Base-by-base conservation (phyloP, 2,888 invertebrate genomes). In the Eupelmus urozonus region DNA sequence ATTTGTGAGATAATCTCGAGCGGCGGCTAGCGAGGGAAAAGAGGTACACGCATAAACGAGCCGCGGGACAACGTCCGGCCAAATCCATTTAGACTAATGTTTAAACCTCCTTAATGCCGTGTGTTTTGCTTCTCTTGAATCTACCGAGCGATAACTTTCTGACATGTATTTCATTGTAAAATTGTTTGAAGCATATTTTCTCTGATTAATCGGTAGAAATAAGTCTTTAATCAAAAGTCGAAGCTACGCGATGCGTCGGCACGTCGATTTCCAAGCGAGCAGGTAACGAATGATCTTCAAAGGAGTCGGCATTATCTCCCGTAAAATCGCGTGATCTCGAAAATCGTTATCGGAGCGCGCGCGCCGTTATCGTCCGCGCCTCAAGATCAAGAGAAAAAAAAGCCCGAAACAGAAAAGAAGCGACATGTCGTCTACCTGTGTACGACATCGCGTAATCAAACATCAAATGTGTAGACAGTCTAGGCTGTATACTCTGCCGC, bases 1-100 rank as follows among this genome's bases (percentile, higher is more conserved):
- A 88, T 88, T 88, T 88, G 87, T 85, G 76, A 85, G 86, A 87
- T 88, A 85, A 88, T 88, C 87, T 84, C 81, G 20, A 40, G 25
- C 34, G 57, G 25, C 40, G 34, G 71, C 60, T 18, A 59, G 53
- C 51, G 73, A 67, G 34, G 20, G 53, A 53, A 34, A 65, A 40
- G 23, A 23, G 23, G 18, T 18, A n/a, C 18, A 5, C 25, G 25
- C n/a, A 29, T 23, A 57, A 11, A 16, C 40, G 25, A 63, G n/a
- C n/a, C n/a, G n/a, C n/a, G n/a, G 16, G 45, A 40, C 29, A 20
- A 34, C 40, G 3, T 49, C 18, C 5, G 16, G 55, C 27, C 13
- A 62, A 71, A 62, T 51, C 34, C 34, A 40, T 51, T 29, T 51
- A 29, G 23, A n/a, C n/a, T n/a, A n/a, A n/a, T n/a, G n/a, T n/a